Conservation (phyloP, 2,888 invertebrate genomes). For the Acrocera orbiculus region DNA sequence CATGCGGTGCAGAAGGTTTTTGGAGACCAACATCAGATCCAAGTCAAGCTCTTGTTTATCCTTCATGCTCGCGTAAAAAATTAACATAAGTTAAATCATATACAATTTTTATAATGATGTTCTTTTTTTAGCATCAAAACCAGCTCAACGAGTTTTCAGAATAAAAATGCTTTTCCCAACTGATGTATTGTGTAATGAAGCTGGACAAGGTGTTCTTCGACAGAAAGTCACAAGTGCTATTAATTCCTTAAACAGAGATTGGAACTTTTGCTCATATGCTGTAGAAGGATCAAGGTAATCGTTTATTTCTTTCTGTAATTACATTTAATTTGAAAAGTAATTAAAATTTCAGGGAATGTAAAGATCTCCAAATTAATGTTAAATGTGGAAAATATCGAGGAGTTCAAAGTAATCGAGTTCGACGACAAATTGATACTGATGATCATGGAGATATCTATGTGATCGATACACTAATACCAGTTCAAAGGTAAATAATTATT, state of each 20-base stretch:
- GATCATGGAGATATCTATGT: conserved; percentile 67
- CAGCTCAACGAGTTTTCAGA: conserved; percentile 89
- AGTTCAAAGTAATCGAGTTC: conserved; percentile 38
- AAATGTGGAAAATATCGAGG: conserved; percentile 66
- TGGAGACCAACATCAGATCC: conserved; percentile 84
- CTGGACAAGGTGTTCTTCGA: conserved; percentile 78
- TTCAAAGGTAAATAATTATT: conserved; percentile 58
- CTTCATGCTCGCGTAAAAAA: conserved; percentile 78
- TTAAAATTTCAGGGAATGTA: conserved; percentile 59
- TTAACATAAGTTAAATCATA: background rate
- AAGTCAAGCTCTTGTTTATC: conserved; percentile 64
- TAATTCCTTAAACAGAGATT: conserved; percentile 79
- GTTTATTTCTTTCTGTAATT: background rate
- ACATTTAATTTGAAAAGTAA: too few relatives aligned
- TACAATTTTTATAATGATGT: background rate
- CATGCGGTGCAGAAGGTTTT: conserved; percentile 94
- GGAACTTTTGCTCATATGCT: conserved; percentile 91
- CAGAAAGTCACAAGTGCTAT: conserved; percentile 80
- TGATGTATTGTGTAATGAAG: conserved; percentile 89
- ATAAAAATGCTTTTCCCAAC: conserved; percentile 90
- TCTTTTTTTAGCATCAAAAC: conserved; percentile 48
- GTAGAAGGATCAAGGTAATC: conserved; percentile 47
- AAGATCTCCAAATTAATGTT: conserved; percentile 76
- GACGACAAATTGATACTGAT: conserved; percentile 39
- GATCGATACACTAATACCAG: conserved; percentile 62